Evolutionary conservation across 2,113 vertebrate species (phyloP), one percentile per base, ranked within the genome.

Genomic region (Platichthys flesus): DNA sequence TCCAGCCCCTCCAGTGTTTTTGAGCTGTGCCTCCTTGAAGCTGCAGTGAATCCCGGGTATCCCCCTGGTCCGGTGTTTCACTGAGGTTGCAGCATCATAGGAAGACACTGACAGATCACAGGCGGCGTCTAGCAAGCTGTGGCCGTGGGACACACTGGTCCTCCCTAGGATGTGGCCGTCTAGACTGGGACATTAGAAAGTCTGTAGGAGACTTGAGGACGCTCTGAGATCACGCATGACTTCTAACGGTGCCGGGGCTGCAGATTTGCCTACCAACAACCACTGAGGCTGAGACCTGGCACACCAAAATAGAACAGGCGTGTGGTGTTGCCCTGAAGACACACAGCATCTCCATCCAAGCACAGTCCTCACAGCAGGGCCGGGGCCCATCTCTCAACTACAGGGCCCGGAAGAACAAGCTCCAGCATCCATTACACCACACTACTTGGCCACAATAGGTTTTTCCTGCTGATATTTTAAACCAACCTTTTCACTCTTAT

Each of bases 401-500:
- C 56, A 66, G 65, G 59, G 74, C 79, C 82, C 82, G 21, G n/a
- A 37, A 49, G 57, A 75, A 21, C 28, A 40, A 72, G 12, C 51
- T 18, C 37, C 31, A 75, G 7, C 51, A 40, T 60, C 31, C 42
- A 58, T 9, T 28, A 28, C 26, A 24, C 24, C 47, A 4, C 21
- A 18, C 55, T 18, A 69, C 75, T 83, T 64, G 47, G 16, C 54
- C 54, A 56, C n/a, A 23, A 3, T 15, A 21, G 18, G 52, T 10
- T 21, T 54, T 54, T 2, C 51, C 45, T 49, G 45, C 45, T 49
- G 45, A 4, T 18, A 5, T 49, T 16, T 49, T 54, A 8, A 40
- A 89, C 89, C 79, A 90, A 97, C 96, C 97, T 96, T 95, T 98
- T 98, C 77, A 97, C 97, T 81, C 97, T 96, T 89, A 97, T 98